Base-by-base conservation (phyloP, 2,797 vertebrate species). In the Sebastes umbrosus region DNA sequence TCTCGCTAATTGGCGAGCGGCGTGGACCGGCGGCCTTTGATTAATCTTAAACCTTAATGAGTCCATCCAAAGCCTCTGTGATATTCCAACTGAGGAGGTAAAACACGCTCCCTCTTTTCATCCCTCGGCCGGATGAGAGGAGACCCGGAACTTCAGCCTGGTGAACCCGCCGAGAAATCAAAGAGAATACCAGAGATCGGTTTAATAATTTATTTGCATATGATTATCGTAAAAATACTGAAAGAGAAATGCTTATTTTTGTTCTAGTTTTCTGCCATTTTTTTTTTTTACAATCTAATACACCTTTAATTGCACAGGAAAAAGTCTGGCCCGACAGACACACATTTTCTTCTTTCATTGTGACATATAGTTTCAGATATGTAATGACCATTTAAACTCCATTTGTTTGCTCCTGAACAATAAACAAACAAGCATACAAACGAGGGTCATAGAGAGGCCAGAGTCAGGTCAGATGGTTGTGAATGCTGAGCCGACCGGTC, bases 131-230 rank as follows among this genome's bases (percentile, higher is more conserved):
- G 62, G 82, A 88, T 86, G 55, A 90, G 80, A 87, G 22, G 69
- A 92, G 91, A 91, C 92, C 91, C 82, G 83, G 66, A 93, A 89
- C 83, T 75, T 69, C 82, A 86, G 86, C 89, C 90, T 69, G 54
- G 83, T 90, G 91, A 93, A 94, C 92, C 87, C 90, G 5, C 55
- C 0, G 71, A 86, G 83, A 88, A 94, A 94, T 94, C 93, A 95
- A 95, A 94, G 91, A 92, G 94, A 94, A 93, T 94, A 90, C 91
- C 86, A 93, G 78, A 95, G 80, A 88, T 88, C 90, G 63, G 67
- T 94, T 95, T 93, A 94, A 95, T 95, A 94, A 95, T 95, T 95
- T 95, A 95, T 95, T 95, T 94, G 94, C 94, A 95, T 95, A 94
- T 95, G 93, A 94, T 95, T 93, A 95, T 94, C 91, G 91, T 94